Evolutionary conservation across 2,888 invertebrate species (phyloP).

Genomic region (Choreutis nemorana): DNA sequence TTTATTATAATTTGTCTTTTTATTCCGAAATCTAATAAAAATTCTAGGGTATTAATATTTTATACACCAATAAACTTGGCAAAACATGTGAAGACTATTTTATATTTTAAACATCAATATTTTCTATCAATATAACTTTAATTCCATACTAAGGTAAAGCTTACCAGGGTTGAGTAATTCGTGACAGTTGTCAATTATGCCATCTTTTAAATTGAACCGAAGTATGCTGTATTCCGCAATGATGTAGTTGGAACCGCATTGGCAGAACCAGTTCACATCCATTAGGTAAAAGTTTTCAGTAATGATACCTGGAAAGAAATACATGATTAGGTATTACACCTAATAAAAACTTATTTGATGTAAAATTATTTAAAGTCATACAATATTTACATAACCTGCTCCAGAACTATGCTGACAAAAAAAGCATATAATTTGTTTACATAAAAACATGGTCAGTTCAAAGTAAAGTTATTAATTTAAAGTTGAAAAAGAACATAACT

Average conservation of each 20-base stretch:
- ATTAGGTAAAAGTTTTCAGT: conserved; percentile 36
- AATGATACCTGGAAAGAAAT: conserved; percentile 21
- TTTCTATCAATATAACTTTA: no score
- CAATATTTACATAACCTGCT: no score
- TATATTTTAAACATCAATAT: no score
- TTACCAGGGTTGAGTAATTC: conserved; percentile 42
- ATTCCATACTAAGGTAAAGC: no score
- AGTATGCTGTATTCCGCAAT: conserved; percentile 38
- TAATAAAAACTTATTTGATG: not conserved
- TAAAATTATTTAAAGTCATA: no score
- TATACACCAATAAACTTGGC: no score
- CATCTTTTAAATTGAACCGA: conserved; percentile 34
- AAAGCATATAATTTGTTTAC: not conserved
- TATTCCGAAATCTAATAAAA: no score
- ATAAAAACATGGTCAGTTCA: not conserved
- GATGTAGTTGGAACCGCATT: conserved; percentile 19
- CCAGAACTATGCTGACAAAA: not conserved
- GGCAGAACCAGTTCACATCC: conserved; percentile 43
- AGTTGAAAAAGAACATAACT: conserved; percentile 7
- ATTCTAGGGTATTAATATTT: no score
- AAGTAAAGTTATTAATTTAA: not conserved
- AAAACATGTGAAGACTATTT: no score
- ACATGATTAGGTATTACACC: conserved; percentile 1
- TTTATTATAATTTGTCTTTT: not conserved
- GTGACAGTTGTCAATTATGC: conserved; percentile 34